Evolutionary conservation across 2,888 invertebrate genomes (phyloP).

Genomic region (Resseliella maxima): DNA sequence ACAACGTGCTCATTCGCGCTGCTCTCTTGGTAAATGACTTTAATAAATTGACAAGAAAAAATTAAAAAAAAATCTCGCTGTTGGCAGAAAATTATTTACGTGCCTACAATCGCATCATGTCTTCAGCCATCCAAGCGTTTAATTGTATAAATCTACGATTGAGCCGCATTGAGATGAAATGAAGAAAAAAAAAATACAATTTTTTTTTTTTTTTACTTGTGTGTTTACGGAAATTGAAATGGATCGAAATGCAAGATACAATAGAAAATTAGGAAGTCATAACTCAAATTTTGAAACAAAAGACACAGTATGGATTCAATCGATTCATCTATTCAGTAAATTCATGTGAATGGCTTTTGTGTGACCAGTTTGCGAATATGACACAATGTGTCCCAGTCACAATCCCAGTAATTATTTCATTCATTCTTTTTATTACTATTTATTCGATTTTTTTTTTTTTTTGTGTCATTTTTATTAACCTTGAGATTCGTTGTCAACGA

Average conservation of each 20-base stretch:
- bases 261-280: background rate
- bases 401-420: too few species aligned
- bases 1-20: background rate
- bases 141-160: background rate
- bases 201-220: background rate
- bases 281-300: background rate
- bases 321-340: background rate
- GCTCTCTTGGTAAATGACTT: background rate
- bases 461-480: too few species aligned
- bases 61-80: background rate
- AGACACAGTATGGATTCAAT: constrained; percentile 8
- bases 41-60: constrained; percentile 15
- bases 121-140: constrained; percentile 16
- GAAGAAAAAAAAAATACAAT: background rate
- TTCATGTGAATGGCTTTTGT: background rate
- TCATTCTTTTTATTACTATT: too few species aligned
- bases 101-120: constrained; percentile 9
- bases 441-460: too few species aligned
- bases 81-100: constrained; percentile 5
- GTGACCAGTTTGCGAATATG: background rate
- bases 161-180: background rate
- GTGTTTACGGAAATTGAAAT: background rate
- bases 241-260: background rate
- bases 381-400: too few species aligned
- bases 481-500: too few species aligned